Evolutionary conservation across 2,113 vertebrate genomes (phyloP), one percentile per base, ranked within the genome.

Genomic region (Oryzias melastigma): DNA sequence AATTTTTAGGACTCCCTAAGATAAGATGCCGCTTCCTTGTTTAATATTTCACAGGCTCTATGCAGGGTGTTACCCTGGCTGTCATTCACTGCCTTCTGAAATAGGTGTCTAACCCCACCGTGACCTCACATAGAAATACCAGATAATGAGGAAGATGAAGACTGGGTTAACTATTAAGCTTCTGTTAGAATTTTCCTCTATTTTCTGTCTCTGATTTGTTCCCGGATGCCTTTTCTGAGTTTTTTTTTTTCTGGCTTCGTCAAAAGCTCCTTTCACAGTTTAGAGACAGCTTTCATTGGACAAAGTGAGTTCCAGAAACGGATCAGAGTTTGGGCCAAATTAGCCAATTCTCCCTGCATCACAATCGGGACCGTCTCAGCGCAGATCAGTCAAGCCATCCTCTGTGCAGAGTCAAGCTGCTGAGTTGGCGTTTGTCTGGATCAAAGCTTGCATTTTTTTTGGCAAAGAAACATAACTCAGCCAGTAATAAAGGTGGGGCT

Each of bases 401-500:
- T 68, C 67, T 57, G 69, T 56, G 59, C 71, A 67, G 65, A 76
- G 74, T 35, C 75, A 82, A 85, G 62, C 64, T 19, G 87, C 89
- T 84, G 88, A 90, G 76, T 78, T 45, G 3, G 84, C 83, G 42
- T 72, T 85, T 53, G 64, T 72, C 63, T 40, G 67, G 77, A 85
- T 81, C 87, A 89, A 85, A 87, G 83, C 68, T 52, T 25, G 44
- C 66, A 78, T 84, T 15, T 46, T 61, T 81, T 20, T 85, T 84
- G 75, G 71, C 74, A 62, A 67, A 55, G 73, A 80, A 91, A 87
- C 82, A 84, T 84, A 89, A 88, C 78, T 87, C 68, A 75, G 82
- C 82, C 80, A 73, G 79, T 87, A 87, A 88, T 82, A 87, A 88
- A 90, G 90, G 86, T 86, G 82, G 73, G 61, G 65, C 78, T 87